These are phyloP conservation scores for Osmerus mordax DNA, from an alignment of 2,113 vertebrate species.

Conservation along the genomic window DNA sequence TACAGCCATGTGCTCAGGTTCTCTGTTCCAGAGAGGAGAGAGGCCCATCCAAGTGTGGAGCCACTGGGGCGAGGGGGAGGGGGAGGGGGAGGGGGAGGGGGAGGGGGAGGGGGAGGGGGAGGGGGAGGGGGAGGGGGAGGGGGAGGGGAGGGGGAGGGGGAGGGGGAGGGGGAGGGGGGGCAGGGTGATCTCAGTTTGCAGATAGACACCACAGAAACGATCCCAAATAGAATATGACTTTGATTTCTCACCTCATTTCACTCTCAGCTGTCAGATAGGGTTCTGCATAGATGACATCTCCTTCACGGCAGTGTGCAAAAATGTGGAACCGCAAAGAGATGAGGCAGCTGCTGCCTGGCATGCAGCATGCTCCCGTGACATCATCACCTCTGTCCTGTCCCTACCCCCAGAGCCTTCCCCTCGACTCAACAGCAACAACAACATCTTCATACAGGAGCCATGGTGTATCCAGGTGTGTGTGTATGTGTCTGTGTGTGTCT, in stretches of 20 bases:
- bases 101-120: neutral
- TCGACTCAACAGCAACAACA: slow-evolving; percentile 43
- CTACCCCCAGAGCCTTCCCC: slow-evolving; percentile 27
- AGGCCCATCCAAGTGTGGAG: slow-evolving; percentile 23
- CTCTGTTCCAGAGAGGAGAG: slow-evolving; percentile 29
- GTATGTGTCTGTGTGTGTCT: neutral
- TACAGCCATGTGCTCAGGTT: neutral
- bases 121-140: slow-evolving; percentile 6
- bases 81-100: slow-evolving; percentile 1
- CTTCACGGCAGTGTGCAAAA: slow-evolving; percentile 58
- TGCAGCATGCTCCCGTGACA: slow-evolving; percentile 58
- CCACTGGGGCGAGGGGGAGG: slow-evolving; percentile 20
- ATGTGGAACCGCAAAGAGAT: slow-evolving; percentile 66
- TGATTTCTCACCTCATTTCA: slow-evolving; percentile 79
- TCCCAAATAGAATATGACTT: slow-evolving; percentile 72
- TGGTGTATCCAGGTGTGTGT: neutral
- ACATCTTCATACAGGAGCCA: slow-evolving; percentile 41
- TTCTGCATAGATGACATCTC: slow-evolving; percentile 70
- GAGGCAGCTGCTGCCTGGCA: slow-evolving; percentile 72
- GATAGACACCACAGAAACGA: slow-evolving; percentile 57
- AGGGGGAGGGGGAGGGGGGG: slow-evolving; percentile 8
- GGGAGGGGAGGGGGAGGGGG: slow-evolving; percentile 4
- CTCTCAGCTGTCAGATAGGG: slow-evolving; percentile 74
- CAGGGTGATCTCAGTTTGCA: slow-evolving; percentile 61
- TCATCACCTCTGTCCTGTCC: slow-evolving; percentile 46